A percentile compares a stretch with the other conserved stretches of the same genome.
These are phyloP conservation scores for Achlya flavicornis DNA, from an alignment of 2,888 invertebrate genomes.

Conservation along the genomic window DNA sequence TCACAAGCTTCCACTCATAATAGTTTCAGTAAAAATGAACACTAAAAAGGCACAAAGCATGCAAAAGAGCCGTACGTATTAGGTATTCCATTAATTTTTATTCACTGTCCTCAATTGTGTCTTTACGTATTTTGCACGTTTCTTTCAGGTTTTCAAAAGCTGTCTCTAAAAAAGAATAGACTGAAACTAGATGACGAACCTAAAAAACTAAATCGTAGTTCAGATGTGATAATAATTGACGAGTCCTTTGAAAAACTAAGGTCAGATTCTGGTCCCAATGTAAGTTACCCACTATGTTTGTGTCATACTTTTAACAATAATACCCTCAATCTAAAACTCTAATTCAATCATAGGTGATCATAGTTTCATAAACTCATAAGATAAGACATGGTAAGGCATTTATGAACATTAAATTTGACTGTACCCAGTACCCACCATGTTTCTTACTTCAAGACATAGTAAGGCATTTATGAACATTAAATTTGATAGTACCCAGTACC, in stretches of 20 bases:
- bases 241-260: constrained; percentile 69
- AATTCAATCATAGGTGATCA: too few species aligned
- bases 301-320: background rate
- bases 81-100: background rate
- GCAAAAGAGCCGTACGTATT: constrained; percentile 57
- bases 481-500: too few species aligned
- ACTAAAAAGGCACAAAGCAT: constrained; percentile 43
- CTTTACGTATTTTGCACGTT: background rate
- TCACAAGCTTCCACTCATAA: background rate
- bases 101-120: background rate
- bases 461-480: too few species aligned
- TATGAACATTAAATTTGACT: too few species aligned
- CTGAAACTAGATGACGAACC: constrained; percentile 42
- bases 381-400: too few species aligned
- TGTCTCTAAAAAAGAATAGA: constrained; percentile 71
- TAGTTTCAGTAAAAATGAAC: constrained; percentile 46
- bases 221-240: constrained; percentile 68
- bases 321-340: background rate
- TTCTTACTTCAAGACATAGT: too few species aligned
- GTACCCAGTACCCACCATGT: too few species aligned
- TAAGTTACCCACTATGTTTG: constrained; percentile 41
- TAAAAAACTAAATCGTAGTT: constrained; percentile 52
- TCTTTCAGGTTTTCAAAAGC: constrained; percentile 63
- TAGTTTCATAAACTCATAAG: too few species aligned
- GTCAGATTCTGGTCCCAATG: constrained; percentile 52